These are phyloP conservation scores for Parauchenoglanis punctatus DNA, from an alignment of 2,797 vertebrate genomes.

Conservation along the genomic window DNA sequence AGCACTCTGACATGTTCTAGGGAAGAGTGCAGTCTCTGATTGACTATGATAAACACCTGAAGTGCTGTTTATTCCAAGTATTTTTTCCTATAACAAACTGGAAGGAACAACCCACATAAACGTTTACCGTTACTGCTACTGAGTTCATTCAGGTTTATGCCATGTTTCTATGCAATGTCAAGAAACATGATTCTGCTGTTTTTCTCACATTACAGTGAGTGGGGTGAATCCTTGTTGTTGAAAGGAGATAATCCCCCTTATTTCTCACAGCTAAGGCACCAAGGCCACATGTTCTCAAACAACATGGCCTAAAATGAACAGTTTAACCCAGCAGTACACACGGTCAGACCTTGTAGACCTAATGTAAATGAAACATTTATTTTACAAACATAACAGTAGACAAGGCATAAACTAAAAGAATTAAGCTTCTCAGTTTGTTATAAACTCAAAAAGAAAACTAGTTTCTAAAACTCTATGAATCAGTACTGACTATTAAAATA, in stretches of 20 bases:
- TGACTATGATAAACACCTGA: slow-evolving; percentile 42
- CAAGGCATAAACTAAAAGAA: not conserved
- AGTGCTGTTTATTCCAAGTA: slow-evolving; percentile 34
- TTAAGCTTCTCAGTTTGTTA: not conserved
- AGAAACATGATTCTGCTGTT: not conserved
- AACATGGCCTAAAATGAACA: slow-evolving; percentile 58
- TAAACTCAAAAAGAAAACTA: slow-evolving; percentile 45
- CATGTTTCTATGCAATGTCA: not conserved
- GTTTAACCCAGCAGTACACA: slow-evolving; percentile 42
- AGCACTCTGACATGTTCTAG: slow-evolving; percentile 42
- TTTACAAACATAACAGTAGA: not conserved
- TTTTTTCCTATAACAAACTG: not conserved
- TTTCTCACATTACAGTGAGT: not conserved
- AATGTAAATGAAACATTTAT: slow-evolving; percentile 32
- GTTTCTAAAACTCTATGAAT: slow-evolving; percentile 56
- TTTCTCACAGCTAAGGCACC: not conserved
- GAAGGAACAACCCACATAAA: slow-evolving; percentile 20
- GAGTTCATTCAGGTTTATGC: slow-evolving; percentile 7
- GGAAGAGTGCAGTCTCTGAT: slow-evolving; percentile 24
- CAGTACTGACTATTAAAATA: slow-evolving; percentile 64
- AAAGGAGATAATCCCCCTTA: not conserved
- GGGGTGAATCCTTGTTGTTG: not conserved
- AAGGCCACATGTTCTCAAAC: slow-evolving; percentile 40
- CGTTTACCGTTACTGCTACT: not conserved
- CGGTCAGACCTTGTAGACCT: slow-evolving; percentile 61